Evolutionary conservation across 1,140 invertebrate genomes (phyloP).

Genomic region (Eriocheir sinensis): DNA sequence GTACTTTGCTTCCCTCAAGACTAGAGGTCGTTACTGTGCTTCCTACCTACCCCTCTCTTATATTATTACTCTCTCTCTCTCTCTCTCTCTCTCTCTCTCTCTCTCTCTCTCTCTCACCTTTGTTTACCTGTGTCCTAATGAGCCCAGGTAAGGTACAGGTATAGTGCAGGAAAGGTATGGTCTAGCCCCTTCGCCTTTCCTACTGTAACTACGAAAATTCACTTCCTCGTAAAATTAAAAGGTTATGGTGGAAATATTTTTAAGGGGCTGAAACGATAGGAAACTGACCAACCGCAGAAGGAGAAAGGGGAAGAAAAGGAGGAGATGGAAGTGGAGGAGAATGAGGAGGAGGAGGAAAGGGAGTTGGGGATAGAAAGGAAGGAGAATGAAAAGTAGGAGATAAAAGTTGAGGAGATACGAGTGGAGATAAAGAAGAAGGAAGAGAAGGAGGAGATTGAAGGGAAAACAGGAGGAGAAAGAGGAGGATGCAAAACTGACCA

Average conservation of each 20-base stretch:
- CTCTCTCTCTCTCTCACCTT: neutral
- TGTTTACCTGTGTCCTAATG: neutral
- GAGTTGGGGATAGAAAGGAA: too few species aligned
- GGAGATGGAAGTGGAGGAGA: too few species aligned
- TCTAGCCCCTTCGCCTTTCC: neutral
- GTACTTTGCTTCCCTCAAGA: slow-evolving; percentile 34
- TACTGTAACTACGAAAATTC: too few species aligned
- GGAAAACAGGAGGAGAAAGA: too few species aligned
- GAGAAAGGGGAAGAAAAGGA: too few species aligned
- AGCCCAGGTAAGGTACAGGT: neutral
- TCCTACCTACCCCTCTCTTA: neutral
- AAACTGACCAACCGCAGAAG: too few species aligned
- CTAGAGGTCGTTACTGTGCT: neutral
- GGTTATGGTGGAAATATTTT: neutral
- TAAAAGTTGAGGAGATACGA: neutral
- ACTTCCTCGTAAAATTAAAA: neutral
- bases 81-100: neutral
- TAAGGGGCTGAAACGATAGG: neutral
- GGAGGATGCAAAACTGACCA: too few species aligned
- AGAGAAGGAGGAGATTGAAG: too few species aligned
- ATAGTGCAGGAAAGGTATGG: neutral
- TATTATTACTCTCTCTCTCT: neutral
- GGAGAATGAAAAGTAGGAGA: too few species aligned
- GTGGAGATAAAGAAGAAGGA: too few species aligned
- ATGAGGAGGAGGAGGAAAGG: too few species aligned